A percentile compares a stretch with the other conserved stretches of the same genome.
Evolutionary conservation across 2,797 vertebrate species (phyloP).

Genomic region (Heterohyrax brucei): DNA sequence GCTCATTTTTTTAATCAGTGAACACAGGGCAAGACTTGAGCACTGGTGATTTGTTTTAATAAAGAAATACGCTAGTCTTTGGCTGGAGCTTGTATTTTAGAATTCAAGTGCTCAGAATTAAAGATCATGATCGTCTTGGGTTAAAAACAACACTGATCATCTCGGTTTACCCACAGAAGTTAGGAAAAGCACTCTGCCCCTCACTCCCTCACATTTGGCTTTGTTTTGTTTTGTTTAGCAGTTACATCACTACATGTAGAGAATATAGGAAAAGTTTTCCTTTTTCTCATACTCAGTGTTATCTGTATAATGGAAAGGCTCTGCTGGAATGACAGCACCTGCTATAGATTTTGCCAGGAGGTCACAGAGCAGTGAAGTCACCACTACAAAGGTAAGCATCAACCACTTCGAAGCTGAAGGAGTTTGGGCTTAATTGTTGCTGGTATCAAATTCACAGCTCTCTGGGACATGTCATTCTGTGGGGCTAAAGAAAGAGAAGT

Average conservation of each 20-base stretch:
- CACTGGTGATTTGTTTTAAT: not conserved
- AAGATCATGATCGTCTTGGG: not conserved
- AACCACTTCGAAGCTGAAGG: not conserved
- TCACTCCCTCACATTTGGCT: not conserved
- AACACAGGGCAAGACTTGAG: not conserved
- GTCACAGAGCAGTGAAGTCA: not conserved
- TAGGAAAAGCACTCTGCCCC: not conserved
- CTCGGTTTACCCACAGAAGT: not conserved
- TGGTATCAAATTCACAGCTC: not conserved
- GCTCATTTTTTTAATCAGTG: too few relatives aligned
- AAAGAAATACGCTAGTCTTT: too few relatives aligned
- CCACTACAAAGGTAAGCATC: not conserved
- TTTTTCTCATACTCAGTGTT: not conserved
- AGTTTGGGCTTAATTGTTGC: not conserved
- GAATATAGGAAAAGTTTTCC: not conserved
- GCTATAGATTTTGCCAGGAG: not conserved
- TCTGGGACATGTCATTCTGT: not conserved
- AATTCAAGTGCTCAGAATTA: not conserved
- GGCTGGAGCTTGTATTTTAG: not conserved
- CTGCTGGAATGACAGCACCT: not conserved
- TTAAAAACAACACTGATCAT: not conserved
- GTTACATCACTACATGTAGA: not conserved
- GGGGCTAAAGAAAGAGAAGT: conserved; percentile 30
- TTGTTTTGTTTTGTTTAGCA: not conserved
- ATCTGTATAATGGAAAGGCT: not conserved